phyloP scores from a whole-genome alignment of 92 coral and sea anemone genomes.

The Metridium senile region DNA sequence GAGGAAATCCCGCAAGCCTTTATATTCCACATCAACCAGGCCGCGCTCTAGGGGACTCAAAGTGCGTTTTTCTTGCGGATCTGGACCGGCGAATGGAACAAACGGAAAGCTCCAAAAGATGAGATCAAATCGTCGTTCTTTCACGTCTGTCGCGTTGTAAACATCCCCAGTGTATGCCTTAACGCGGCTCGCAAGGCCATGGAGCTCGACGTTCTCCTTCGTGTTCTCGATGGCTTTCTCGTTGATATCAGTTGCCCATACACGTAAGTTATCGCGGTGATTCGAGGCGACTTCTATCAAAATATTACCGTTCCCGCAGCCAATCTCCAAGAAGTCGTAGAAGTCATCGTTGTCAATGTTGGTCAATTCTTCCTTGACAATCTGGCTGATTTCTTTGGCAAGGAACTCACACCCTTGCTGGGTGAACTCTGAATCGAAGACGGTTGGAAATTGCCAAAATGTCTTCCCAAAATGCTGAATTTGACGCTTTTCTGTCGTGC shows the following conservation, averaged over 20 bases:
- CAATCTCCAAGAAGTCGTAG: constrained; percentile 50
- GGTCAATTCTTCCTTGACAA: constrained; percentile 28
- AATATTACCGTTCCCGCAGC: constrained; percentile 56
- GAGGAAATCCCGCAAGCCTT: constrained; percentile 53
- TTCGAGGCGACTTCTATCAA: constrained; percentile 44
- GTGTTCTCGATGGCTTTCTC: constrained; percentile 49
- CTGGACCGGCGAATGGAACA: constrained; percentile 17
- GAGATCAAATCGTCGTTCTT: constrained; percentile 44
- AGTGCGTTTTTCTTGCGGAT: constrained; percentile 23
- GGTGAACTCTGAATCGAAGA: constrained; percentile 50
- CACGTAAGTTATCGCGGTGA: constrained; percentile 32
- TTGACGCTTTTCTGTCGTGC: constrained; percentile 40
- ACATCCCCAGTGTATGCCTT: constrained; percentile 43
- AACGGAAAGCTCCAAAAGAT: constrained; percentile 63
- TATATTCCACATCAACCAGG: constrained; percentile 48
- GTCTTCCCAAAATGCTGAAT: constrained; percentile 44
- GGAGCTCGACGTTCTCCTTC: constrained; percentile 49
- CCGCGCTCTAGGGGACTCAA: constrained; percentile 46
- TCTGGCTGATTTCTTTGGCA: constrained; percentile 27
- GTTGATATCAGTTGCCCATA: constrained; percentile 63
- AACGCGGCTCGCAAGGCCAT: constrained; percentile 51
- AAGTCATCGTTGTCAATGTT: constrained; percentile 19
- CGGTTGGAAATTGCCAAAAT: constrained; percentile 52
- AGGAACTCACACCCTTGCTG: constrained; percentile 36
- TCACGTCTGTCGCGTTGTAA: constrained; percentile 43